Conservation (phyloP, 1,140 invertebrate species). For the Sycobia sp. region DNA sequence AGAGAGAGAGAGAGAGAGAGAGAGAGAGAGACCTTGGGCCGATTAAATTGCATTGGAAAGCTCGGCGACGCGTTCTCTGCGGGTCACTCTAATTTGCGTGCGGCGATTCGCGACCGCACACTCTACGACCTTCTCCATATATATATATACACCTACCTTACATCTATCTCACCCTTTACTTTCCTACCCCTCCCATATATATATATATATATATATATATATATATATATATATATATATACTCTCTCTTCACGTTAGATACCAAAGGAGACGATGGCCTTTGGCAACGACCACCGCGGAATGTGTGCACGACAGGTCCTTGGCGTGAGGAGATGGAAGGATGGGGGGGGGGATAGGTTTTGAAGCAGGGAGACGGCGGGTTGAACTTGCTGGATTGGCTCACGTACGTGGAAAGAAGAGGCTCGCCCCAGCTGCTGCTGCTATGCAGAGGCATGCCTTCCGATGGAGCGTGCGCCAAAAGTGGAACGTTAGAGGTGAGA, state of each 20-base stretch:
- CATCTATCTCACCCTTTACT: too few relatives aligned
- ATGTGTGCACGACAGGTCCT: too few relatives aligned
- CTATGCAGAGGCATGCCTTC: neutral
- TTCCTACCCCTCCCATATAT: too few relatives aligned
- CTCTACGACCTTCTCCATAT: neutral
- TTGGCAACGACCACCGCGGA: neutral
- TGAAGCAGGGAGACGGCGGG: too few relatives aligned
- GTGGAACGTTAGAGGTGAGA: neutral
- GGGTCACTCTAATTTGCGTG: constrained; percentile 43
- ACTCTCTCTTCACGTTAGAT: too few relatives aligned
- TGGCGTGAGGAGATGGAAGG: too few relatives aligned
- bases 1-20: neutral
- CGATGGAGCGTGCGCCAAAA: neutral
- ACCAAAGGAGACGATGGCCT: constrained; percentile 5
- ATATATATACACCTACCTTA: too few relatives aligned
- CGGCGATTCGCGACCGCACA: constrained; percentile 38
- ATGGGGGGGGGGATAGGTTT: too few relatives aligned
- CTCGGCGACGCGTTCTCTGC: neutral
- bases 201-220: too few relatives aligned
- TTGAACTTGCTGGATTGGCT: too few relatives aligned
- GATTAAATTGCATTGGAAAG: constrained; percentile 34
- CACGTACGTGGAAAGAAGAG: neutral
- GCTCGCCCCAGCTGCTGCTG: neutral
- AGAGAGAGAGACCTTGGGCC: neutral
- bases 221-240: too few relatives aligned